Evolutionary conservation across 2,888 invertebrate genomes (phyloP), one percentile per base, ranked within the genome.

Genomic region (Lobophora halterata): DNA sequence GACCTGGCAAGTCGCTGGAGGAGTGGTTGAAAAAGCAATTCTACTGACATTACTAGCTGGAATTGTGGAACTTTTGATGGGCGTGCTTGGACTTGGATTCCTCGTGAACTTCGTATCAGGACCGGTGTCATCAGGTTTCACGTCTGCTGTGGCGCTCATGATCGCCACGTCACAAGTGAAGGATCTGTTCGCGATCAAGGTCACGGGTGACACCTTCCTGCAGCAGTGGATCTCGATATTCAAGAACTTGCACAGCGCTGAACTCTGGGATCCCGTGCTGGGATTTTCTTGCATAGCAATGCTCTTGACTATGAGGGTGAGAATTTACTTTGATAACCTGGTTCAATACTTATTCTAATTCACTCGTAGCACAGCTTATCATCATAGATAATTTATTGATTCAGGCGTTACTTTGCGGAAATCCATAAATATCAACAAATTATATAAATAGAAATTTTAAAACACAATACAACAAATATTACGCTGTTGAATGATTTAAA

Each of bases 151-250:
- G 5, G 95, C 96, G 14, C 88, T 97, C 29, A 94, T 96, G 63
- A 97, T 97, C 57, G 91, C 95, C 20, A 93, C 95, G 0, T 95
- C 96, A n/a, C 97, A 97, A 79, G 88, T 96, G 10, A 95, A 95
- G 42, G 94, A 95, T 66, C 85, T 96, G 30, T 88, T 96, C 31
- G 95, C 94, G 1, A 92, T 95, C 55, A 57, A 79, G 8, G 93
- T 93, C 6, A 88, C 86, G 19, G 95, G 95, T 9, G 88, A 90
- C 18, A 95, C 95, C 0, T 95, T 96, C 67, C 65, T 95, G 32
- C 91, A 93, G 58, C 93, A 94, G 66, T 93, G 95, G 92, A 90
- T 86, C 33, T 92, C 93, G 43, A 90, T 96, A 27, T 90, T 91
- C 61, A 68, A 82, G 16, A 91, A 93, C 64, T 90, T 95, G 39